A percentile compares a stretch with the other conserved stretches of the same genome.
Evolutionary conservation across 1,140 invertebrate genomes (phyloP).

Genomic region (Schmidtea mediterranea): DNA sequence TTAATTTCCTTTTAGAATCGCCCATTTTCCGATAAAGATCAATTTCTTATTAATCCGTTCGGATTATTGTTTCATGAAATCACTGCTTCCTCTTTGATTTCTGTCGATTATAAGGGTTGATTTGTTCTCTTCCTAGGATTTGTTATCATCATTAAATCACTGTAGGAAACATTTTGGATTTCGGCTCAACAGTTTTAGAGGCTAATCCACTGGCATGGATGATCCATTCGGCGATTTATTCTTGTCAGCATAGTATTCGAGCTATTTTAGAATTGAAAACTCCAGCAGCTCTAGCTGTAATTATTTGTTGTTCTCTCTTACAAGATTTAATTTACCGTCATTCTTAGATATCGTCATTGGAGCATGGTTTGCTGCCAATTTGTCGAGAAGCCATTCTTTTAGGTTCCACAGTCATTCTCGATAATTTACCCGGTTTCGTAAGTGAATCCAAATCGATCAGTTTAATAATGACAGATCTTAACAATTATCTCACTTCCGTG

Average conservation of each 20-base stretch:
- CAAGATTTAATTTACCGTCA: too few relatives aligned
- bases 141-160: too few relatives aligned
- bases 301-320: slow-evolving; percentile 14
- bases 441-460: slow-evolving; percentile 39
- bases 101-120: slow-evolving; percentile 35
- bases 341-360: slow-evolving; percentile 40
- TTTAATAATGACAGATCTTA: slow-evolving; percentile 32
- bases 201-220: slow-evolving; percentile 47
- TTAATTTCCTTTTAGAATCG: too few relatives aligned
- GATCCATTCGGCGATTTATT: slow-evolving; percentile 79
- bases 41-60: slow-evolving; percentile 83
- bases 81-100: slow-evolving; percentile 79
- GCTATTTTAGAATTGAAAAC: slow-evolving; percentile 80
- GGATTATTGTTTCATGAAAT: slow-evolving; percentile 84
- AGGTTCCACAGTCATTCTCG: slow-evolving; percentile 34
- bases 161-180: slow-evolving; percentile 36
- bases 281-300: slow-evolving; percentile 56
- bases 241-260: slow-evolving; percentile 71
- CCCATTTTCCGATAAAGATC: slow-evolving; percentile 15
- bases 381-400: slow-evolving; percentile 64
- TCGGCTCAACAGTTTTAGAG: slow-evolving; percentile 63
- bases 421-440: slow-evolving; percentile 44
- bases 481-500: slow-evolving; percentile 49
- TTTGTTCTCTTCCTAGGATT: too few relatives aligned
- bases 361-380: slow-evolving; percentile 57